Base-by-base conservation (phyloP, 1,140 invertebrate genomes). In the Dendrolimus kikuchii region DNA sequence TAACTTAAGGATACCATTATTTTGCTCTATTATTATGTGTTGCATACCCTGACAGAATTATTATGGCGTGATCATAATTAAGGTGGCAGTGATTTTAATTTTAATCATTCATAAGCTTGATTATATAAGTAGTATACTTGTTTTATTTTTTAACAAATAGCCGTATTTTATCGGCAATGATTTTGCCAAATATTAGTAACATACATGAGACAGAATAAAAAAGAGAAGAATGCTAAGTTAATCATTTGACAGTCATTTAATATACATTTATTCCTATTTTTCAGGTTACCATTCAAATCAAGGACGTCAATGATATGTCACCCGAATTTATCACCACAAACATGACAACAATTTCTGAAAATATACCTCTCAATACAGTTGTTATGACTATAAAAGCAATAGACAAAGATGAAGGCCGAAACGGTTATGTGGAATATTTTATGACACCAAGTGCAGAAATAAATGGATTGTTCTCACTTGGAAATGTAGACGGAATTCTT, bases 251-350 rank as follows among this genome's bases (percentile, higher is more conserved):
- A 54, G n/a, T 23, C 46, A 48, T 57, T 46, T 55, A 10, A 50
- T 42, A 6, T 49, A 42, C 1, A 23, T 23, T 23, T 55, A 6
- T 64, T 53, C 53, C 43, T 48, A 60, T 63, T 67, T 86, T 87
- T 40, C 86, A 96, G 94, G 95, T 98, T 41, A 95, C 91, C 23
- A 92, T 99, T 58, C 90, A 93, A 51, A 85, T 99, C 43, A 92
- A 95, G 75, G 97, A 99, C 84, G 94, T 98, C 10, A 99, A 99
- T 87, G 98, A 99, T 81, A 93, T 96, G 89, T 91, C 95, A 7
- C 98, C 98, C 0, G 92, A 94, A 73, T 99, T 99, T 85, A 90
- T 96, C 62, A 93, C 94, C 5, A 89, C 93, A 0, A 95, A 94
- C 65, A 91, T 92, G 68, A 95, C 94, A 5, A 85, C 90, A 9